Conservation (phyloP, 2,797 vertebrate species). For the Notoglanidium macrostoma region DNA sequence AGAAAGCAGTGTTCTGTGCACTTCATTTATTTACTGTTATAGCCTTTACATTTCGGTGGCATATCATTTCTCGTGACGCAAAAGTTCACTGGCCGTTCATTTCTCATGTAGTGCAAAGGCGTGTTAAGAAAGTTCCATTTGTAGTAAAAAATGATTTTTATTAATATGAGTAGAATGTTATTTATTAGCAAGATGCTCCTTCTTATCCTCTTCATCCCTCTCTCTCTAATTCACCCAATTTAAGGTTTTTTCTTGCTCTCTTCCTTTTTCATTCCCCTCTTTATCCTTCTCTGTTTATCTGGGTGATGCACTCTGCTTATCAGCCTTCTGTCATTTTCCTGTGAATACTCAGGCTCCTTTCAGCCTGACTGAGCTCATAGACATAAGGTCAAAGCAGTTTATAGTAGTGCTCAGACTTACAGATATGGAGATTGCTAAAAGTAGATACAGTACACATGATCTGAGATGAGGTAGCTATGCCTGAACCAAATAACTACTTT, state of each 20-base stretch:
- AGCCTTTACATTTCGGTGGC: slow-evolving; percentile 34
- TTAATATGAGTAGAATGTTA: slow-evolving; percentile 21
- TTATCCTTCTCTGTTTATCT: slow-evolving; percentile 78
- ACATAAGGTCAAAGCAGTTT: slow-evolving; percentile 52
- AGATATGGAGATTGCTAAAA: slow-evolving; percentile 4
- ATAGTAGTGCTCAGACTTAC: not conserved
- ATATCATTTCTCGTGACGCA: slow-evolving; percentile 12
- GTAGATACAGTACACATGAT: not conserved
- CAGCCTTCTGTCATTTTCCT: slow-evolving; percentile 62
- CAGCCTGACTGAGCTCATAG: slow-evolving; percentile 64
- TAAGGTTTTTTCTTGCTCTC: slow-evolving; percentile 70
- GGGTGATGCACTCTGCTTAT: slow-evolving; percentile 74
- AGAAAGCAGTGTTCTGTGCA: slow-evolving; percentile 18
- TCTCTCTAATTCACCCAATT: slow-evolving; percentile 72
- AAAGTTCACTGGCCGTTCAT: slow-evolving; percentile 27
- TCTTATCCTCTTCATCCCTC: slow-evolving; percentile 48
- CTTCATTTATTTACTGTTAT: slow-evolving; percentile 28
- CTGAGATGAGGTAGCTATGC: slow-evolving; percentile 10
- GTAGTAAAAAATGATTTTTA: slow-evolving; percentile 28
- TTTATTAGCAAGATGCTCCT: slow-evolving; percentile 24
- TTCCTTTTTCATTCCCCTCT: slow-evolving; percentile 64
- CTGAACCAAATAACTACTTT: not conserved
- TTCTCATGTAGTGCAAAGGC: slow-evolving; percentile 10
- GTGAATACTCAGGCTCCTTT: slow-evolving; percentile 76
- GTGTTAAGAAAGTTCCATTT: slow-evolving; percentile 8